These are phyloP conservation scores for Psittacus erithacus DNA, from an alignment of 2,113 vertebrate genomes.

Conservation along the genomic window DNA sequence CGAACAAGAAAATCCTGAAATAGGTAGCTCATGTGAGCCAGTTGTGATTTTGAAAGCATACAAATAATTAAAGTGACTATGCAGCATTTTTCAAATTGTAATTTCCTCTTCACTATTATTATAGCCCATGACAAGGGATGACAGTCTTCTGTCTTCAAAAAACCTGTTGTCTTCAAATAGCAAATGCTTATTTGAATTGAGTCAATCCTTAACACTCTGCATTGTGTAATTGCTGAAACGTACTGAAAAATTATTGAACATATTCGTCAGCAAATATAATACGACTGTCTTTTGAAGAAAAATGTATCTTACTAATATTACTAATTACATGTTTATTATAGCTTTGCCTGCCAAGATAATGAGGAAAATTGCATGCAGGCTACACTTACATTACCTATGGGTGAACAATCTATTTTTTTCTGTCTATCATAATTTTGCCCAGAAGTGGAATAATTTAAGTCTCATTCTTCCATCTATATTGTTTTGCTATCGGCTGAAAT, in stretches of 20 bases:
- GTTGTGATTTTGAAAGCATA: not conserved
- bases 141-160: not conserved
- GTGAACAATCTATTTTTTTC: conserved; percentile 22
- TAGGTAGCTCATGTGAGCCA: not conserved
- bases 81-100: not conserved
- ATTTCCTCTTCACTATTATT: conserved; percentile 22
- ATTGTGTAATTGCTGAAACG: conserved; percentile 13
- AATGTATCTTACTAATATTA: conserved; percentile 26
- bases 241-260: conserved; percentile 26
- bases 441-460: conserved; percentile 21
- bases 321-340: conserved; percentile 55
- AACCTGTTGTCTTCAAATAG: conserved; percentile 35
- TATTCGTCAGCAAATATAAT: conserved; percentile 50
- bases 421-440: conserved; percentile 38
- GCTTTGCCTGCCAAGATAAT: conserved; percentile 48
- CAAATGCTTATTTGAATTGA: conserved; percentile 51
- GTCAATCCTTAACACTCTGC: conserved; percentile 14
- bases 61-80: not conserved
- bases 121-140: conserved; percentile 1
- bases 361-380: conserved; percentile 17
- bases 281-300: not conserved
- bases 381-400: conserved; percentile 49
- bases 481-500: not conserved
- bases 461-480: conserved; percentile 1
- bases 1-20: not conserved